Evolutionary conservation across 1,140 invertebrate genomes (phyloP).

Genomic region (Belonocnema kinseyi): DNA sequence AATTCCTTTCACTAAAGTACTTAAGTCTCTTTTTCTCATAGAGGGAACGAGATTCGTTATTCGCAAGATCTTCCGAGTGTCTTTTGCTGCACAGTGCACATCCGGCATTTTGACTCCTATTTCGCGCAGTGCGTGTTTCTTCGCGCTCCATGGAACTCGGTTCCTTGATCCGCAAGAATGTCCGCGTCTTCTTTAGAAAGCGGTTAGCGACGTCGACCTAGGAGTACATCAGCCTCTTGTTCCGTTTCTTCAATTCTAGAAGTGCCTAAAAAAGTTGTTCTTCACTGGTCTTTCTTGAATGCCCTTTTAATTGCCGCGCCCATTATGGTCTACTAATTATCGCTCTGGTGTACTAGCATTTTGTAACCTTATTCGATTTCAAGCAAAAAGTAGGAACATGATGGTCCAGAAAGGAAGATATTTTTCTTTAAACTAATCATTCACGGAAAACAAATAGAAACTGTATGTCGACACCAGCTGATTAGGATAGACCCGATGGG

Average conservation of each 20-base stretch:
- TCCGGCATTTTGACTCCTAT: constrained; percentile 44
- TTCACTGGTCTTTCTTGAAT: constrained; percentile 20
- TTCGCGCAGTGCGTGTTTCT: constrained; percentile 46
- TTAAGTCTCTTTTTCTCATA: constrained; percentile 30
- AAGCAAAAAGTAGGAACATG: constrained; percentile 51
- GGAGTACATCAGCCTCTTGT: constrained; percentile 35
- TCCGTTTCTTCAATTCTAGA: constrained; percentile 41
- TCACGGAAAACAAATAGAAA: too few relatives aligned
- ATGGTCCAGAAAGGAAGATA: constrained; percentile 35
- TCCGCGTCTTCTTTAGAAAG: constrained; percentile 46
- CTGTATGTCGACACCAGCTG: too few relatives aligned
- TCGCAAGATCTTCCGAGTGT: not conserved
- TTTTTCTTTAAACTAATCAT: not conserved
- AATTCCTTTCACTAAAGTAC: constrained; percentile 2
- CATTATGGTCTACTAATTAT: constrained; percentile 2
- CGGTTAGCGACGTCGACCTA: constrained; percentile 45
- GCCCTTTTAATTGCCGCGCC: constrained; percentile 32
- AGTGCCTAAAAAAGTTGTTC: constrained; percentile 36
- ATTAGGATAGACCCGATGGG: too few relatives aligned
- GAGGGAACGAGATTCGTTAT: not conserved
- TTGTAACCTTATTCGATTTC: constrained; percentile 46
- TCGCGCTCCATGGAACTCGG: constrained; percentile 42
- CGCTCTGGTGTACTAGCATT: constrained; percentile 44
- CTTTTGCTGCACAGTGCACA: constrained; percentile 35
- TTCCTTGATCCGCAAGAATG: constrained; percentile 46